A percentile compares a stretch with the other conserved stretches of the same genome.
phyloP scores from a whole-genome alignment of 2,113 vertebrate species.

The Microcebus ravelobensis region DNA sequence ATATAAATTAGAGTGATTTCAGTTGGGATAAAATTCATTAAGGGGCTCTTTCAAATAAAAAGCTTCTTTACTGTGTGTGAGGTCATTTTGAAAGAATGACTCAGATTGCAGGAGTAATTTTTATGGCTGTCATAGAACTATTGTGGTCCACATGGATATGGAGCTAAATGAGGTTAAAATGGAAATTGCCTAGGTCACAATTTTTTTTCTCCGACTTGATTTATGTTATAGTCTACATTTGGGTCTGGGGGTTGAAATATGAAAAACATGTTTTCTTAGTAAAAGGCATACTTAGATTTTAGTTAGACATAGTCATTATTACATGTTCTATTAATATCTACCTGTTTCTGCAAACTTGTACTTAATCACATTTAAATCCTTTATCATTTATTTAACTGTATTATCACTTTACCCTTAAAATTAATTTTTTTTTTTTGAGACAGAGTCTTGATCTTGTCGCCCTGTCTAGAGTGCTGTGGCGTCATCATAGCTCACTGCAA shows the following conservation, averaged over 20 bases:
- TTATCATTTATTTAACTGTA: background rate
- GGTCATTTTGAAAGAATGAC: conserved; percentile 34
- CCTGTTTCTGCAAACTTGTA: background rate
- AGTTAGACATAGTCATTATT: conserved; percentile 12
- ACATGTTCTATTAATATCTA: background rate
- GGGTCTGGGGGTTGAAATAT: conserved; percentile 8
- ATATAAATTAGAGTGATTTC: background rate
- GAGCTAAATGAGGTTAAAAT: conserved; percentile 9
- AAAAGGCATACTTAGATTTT: background rate
- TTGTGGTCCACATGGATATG: background rate
- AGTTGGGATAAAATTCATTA: conserved; percentile 20
- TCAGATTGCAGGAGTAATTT: conserved; percentile 7
- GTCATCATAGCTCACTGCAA: too few relatives aligned
- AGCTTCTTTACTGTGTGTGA: background rate
- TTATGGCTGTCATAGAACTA: background rate
- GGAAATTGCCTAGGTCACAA: background rate
- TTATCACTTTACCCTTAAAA: conserved; percentile 35
- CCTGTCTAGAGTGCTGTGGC: too few relatives aligned
- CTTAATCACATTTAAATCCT: background rate
- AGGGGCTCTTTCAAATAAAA: conserved; percentile 3
- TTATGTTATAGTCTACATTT: conserved; percentile 32
- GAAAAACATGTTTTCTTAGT: conserved; percentile 11
- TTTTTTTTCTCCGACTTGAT: background rate
- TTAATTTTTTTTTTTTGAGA: background rate
- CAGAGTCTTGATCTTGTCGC: too few relatives aligned